Evolutionary conservation across 92 coral and sea anemone genomes (phyloP).

Genomic region (Porites cylindrica): DNA sequence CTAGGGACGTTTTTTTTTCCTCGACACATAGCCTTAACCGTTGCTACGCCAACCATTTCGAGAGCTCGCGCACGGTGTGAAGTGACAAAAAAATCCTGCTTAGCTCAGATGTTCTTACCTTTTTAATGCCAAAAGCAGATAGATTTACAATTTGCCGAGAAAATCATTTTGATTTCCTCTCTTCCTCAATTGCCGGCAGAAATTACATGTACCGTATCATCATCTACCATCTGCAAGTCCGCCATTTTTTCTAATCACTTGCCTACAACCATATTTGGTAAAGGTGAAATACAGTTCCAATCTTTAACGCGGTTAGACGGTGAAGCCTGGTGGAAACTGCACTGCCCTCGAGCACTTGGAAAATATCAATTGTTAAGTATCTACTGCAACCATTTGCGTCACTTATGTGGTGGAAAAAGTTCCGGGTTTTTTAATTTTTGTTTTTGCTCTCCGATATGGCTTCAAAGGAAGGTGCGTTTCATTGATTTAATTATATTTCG

Average conservation of each 20-base stretch:
- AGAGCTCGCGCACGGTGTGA: not conserved
- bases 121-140: not conserved
- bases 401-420: not conserved
- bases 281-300: not conserved
- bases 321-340: constrained; percentile 8
- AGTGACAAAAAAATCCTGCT: not conserved
- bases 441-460: constrained; percentile 4
- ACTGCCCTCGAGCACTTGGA: not conserved
- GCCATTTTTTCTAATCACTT: constrained; percentile 46
- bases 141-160: not conserved
- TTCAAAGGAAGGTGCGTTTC: constrained; percentile 24
- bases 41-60: constrained; percentile 9
- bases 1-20: too few relatives aligned
- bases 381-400: too few relatives aligned
- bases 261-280: constrained; percentile 1
- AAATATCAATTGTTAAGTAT: too few relatives aligned
- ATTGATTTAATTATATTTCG: not conserved
- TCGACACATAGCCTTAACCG: not conserved
- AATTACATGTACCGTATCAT: too few relatives aligned
- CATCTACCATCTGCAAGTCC: not conserved
- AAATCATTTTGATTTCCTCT: not conserved
- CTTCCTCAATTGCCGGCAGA: too few relatives aligned
- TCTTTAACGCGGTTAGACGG: not conserved
- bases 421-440: too few relatives aligned
- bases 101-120: not conserved